Conservation (phyloP, 2,113 vertebrate genomes). For the Phalacrocorax aristotelis region DNA sequence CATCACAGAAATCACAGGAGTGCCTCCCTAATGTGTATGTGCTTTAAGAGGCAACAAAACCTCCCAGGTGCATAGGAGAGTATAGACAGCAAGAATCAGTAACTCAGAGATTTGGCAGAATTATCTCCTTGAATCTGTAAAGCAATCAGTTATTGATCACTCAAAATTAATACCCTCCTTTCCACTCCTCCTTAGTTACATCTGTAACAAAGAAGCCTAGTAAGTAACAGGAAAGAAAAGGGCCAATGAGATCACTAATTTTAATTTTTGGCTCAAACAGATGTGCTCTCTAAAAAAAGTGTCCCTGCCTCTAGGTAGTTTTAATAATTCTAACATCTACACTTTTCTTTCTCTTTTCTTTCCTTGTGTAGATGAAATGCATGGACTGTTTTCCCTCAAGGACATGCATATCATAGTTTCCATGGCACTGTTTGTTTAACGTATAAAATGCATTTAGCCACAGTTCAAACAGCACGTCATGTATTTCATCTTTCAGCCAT, state of each 20-base stretch:
- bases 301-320: background rate
- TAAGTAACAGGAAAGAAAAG: background rate
- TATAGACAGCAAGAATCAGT: background rate
- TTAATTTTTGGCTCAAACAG: background rate
- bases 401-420: conserved; percentile 34
- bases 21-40: background rate
- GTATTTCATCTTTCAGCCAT: conserved; percentile 7
- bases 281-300: background rate
- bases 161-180: background rate
- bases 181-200: background rate
- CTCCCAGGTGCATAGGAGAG: background rate
- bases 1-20: background rate
- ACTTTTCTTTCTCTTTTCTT: conserved; percentile 3
- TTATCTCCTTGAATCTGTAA: background rate
- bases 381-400: conserved; percentile 46
- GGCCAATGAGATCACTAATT: background rate
- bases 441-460: conserved; percentile 44
- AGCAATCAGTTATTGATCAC: background rate
- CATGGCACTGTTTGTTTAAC: conserved; percentile 33
- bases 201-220: background rate
- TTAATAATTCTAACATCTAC: conserved; percentile 28
- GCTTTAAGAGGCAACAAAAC: background rate
- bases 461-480: conserved; percentile 31
- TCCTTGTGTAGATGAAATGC: background rate
- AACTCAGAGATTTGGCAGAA: background rate